phyloP scores from a whole-genome alignment of 2,113 vertebrate genomes.

The Ammodytes dubius region DNA sequence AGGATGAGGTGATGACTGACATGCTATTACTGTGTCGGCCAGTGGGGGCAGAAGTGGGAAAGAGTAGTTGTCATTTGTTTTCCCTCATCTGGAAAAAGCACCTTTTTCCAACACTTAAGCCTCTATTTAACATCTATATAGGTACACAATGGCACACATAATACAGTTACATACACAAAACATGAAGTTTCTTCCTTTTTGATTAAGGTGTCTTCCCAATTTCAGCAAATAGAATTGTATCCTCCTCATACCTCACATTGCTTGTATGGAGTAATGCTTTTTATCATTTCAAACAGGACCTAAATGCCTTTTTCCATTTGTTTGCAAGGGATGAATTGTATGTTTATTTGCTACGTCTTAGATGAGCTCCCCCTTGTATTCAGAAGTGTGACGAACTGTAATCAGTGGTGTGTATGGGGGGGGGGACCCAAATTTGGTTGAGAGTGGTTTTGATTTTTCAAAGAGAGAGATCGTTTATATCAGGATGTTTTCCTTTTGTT shows the following conservation, averaged over 20 bases:
- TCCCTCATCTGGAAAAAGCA: conserved; percentile 47
- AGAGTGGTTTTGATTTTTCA: conserved; percentile 58
- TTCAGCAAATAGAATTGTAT: conserved; percentile 78
- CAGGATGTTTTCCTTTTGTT: conserved; percentile 52
- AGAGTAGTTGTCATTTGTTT: not conserved
- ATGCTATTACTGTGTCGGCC: conserved; percentile 52
- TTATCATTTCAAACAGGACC: conserved; percentile 72
- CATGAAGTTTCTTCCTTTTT: conserved; percentile 67
- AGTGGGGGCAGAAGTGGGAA: conserved; percentile 49
- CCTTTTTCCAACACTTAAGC: conserved; percentile 33
- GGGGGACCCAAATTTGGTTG: conserved; percentile 39
- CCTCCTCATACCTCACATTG: conserved; percentile 83
- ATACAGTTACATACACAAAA: conserved; percentile 50
- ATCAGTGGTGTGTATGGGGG: conserved; percentile 1
- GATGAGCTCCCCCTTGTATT: conserved; percentile 45
- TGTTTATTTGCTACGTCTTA: conserved; percentile 58
- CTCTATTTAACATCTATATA: conserved; percentile 18
- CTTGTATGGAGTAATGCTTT: conserved; percentile 76
- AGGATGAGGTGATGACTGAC: conserved; percentile 65
- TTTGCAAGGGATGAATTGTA: conserved; percentile 64
- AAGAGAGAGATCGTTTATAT: conserved; percentile 57
- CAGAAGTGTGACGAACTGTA: conserved; percentile 43
- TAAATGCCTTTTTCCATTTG: conserved; percentile 74
- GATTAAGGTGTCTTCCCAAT: conserved; percentile 78
- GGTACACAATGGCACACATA: conserved; percentile 52